Evolutionary conservation across 2,113 vertebrate genomes (phyloP), one percentile per base, ranked within the genome.

Genomic region (Lepisosteus oculatus): DNA sequence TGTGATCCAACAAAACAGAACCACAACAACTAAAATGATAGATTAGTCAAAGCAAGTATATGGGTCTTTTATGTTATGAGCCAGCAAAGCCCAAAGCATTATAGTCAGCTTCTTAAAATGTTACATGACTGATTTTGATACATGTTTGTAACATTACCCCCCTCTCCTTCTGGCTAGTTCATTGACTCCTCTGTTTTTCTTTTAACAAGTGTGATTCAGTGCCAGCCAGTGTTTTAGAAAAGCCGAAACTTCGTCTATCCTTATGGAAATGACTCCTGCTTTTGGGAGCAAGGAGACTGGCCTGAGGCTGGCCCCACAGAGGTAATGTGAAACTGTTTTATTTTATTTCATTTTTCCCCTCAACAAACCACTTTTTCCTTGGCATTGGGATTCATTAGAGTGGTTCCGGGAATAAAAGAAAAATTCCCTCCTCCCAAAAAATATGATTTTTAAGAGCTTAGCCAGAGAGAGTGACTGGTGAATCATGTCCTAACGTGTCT

Each of bases 211-310:
- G 11, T 44, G 43, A 51, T 43, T 42, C 43, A 29, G n/a, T 77
- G 69, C 70, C 70, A 75, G 75, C 71, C 69, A 65, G 65, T 70
- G 71, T 78, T 57, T 72, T 29, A 73, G 65, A 74, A 72, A 69
- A 77, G 41, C 70, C 8, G 13, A 42, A 43, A 7, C 3, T 63
- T 17, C n/a, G 41, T 55, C 61, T 66, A 66, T 78, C 67, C 43
- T 74, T 78, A 63, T 82, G 78, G 77, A 77, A 81, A 79, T 55
- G n/a, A 75, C 77, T 79, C 77, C 77, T 77, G 75, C 77, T 72
- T 77, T 76, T 62, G 72, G 70, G 77, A 75, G 74, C 75, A 68
- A 69, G 65, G 75, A 71, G 61, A 76, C 71, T 75, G 73, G 73
- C 70, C 74, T 73, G 73, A 75, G 55, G 77, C 71, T 75, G 67